Conservation (phyloP, 1,140 invertebrate genomes). For the Paraescarpia echinospica region DNA sequence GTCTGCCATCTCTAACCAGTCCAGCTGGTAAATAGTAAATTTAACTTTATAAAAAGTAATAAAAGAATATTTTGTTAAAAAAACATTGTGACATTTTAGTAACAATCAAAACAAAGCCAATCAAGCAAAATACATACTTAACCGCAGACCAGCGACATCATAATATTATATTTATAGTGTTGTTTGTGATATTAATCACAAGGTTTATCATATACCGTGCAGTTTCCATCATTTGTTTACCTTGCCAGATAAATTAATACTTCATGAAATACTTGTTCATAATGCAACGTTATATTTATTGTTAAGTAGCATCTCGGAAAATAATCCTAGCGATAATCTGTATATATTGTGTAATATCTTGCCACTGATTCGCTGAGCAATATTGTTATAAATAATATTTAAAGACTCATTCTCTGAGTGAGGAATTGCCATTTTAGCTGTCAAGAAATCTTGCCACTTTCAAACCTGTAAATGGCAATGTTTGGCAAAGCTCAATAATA, state of each 20-base stretch:
- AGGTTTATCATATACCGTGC: no score
- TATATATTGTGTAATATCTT: no score
- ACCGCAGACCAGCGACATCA: no score
- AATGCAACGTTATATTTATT: neutral
- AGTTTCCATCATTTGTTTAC: neutral
- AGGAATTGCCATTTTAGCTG: neutral
- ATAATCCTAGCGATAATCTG: neutral
- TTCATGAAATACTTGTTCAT: neutral
- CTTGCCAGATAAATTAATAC: neutral
- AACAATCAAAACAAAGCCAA: neutral
- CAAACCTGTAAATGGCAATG: neutral
- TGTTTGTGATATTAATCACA: no score
- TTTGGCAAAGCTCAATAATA: neutral
- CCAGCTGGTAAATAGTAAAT: no score
- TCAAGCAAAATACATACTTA: neutral
- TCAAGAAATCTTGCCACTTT: neutral
- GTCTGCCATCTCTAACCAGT: no score
- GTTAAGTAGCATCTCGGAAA: neutral
- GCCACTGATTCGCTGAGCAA: neutral
- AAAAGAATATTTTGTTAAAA: no score
- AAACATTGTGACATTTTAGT: no score
- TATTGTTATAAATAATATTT: neutral
- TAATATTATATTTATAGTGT: no score
- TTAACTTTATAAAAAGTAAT: no score
- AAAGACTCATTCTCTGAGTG: neutral